Evolutionary conservation across 1,140 invertebrate species (phyloP).

Genomic region (Thaumetopoea pityocampa): DNA sequence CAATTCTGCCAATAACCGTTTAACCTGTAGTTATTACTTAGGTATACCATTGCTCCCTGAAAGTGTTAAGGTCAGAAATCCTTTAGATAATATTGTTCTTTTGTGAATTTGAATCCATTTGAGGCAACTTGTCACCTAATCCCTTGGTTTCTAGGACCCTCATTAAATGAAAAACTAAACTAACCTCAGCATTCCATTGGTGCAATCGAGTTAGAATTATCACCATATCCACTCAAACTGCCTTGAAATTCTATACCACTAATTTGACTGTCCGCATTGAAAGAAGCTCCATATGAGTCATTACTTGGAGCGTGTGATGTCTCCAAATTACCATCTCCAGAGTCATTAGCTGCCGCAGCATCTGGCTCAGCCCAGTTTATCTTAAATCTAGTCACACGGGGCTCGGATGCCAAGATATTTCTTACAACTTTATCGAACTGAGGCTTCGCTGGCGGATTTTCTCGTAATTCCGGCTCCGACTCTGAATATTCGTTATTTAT

Average conservation of each 20-base stretch:
- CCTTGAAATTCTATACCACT: conserved; percentile 67
- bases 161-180: conserved; percentile 1
- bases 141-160: too few relatives aligned
- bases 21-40: too few relatives aligned
- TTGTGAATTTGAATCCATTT: too few relatives aligned
- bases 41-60: too few relatives aligned
- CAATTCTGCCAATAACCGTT: too few relatives aligned
- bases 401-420: conserved; percentile 96
- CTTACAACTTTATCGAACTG: conserved; percentile 95
- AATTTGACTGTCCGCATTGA: conserved; percentile 65
- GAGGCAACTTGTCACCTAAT: too few relatives aligned
- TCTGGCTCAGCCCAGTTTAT: conserved; percentile 95
- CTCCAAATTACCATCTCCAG: conserved; percentile 48
- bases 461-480: conserved; percentile 92
- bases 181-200: conserved; percentile 70
- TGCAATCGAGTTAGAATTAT: conserved; percentile 71
- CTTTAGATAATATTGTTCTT: not conserved
- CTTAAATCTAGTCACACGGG: conserved; percentile 95
- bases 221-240: conserved; percentile 62
- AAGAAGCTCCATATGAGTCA: conserved; percentile 58
- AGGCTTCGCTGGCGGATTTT: conserved; percentile 95
- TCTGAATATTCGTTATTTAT: conserved; percentile 99
- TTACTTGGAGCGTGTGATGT: conserved; percentile 50
- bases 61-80: not conserved
- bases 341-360: conserved; percentile 41